A percentile compares a stretch with the other conserved stretches of the same genome.
These are phyloP conservation scores for Loriculus beryllinus DNA, from an alignment of 2,797 vertebrate genomes.

Conservation along the genomic window DNA sequence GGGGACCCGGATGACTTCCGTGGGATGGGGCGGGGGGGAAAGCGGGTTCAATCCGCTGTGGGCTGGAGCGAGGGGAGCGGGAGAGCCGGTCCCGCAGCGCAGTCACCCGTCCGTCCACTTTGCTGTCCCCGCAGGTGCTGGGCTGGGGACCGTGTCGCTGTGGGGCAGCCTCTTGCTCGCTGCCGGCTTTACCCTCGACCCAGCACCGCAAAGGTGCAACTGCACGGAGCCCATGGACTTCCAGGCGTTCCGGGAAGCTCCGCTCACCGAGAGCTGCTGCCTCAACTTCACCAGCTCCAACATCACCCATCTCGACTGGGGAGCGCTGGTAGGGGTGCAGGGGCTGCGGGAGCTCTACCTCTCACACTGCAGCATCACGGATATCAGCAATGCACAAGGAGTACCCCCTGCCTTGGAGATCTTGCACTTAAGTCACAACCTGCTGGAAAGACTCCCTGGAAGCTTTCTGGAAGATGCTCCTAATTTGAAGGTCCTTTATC, in stretches of 20 bases:
- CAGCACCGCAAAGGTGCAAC: conserved; percentile 61
- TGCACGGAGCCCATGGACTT: conserved; percentile 76
- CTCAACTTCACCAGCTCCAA: conserved; percentile 84
- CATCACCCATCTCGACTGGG: conserved; percentile 77
- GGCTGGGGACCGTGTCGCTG: conserved; percentile 58
- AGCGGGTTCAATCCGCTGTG: neutral
- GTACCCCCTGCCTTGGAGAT: conserved; percentile 61
- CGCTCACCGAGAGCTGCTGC: conserved; percentile 76
- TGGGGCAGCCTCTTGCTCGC: conserved; percentile 57
- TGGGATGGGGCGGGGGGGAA: no score
- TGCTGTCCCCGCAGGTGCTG: conserved; percentile 27
- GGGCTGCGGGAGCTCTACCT: conserved; percentile 80
- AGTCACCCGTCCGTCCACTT: neutral
- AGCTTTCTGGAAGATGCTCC: conserved; percentile 78
- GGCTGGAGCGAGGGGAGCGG: neutral
- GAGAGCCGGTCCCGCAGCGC: neutral
- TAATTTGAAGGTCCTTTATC: conserved; percentile 76
- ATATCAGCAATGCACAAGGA: conserved; percentile 27
- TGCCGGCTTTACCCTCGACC: conserved; percentile 24
- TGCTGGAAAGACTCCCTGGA: conserved; percentile 75
- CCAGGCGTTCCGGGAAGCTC: conserved; percentile 65
- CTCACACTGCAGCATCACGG: conserved; percentile 78
- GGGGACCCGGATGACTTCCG: neutral
- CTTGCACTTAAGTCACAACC: conserved; percentile 80
- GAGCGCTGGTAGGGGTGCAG: conserved; percentile 65